phyloP scores from a whole-genome alignment of 2,797 vertebrate species.

The Strix occidentalis region DNA sequence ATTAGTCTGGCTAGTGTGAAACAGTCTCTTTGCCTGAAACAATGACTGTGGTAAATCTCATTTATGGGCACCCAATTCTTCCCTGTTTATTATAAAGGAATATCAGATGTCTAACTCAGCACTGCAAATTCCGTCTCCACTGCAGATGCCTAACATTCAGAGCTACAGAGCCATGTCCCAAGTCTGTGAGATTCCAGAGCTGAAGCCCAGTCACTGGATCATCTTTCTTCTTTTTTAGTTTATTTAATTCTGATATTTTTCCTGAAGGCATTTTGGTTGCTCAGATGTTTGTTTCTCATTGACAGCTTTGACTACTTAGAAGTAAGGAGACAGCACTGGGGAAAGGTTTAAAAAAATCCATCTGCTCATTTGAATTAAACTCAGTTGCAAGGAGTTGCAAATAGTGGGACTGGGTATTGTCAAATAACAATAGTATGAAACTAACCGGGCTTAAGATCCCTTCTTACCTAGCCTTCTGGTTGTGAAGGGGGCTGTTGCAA shows the following conservation, averaged over 20 bases:
- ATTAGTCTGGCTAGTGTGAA: background rate
- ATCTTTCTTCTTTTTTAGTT: background rate
- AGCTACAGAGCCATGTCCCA: background rate
- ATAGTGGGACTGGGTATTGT: rapidly evolving
- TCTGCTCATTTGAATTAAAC: background rate
- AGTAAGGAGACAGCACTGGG: background rate
- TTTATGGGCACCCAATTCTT: background rate
- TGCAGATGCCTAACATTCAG: background rate
- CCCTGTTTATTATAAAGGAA: background rate
- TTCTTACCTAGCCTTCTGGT: rapidly evolving
- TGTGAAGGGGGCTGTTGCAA: background rate
- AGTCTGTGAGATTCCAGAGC: background rate
- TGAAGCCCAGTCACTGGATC: background rate
- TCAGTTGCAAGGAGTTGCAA: background rate
- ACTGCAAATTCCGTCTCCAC: background rate
- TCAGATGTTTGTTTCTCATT: background rate
- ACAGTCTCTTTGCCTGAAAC: background rate
- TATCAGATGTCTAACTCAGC: background rate
- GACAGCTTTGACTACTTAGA: background rate
- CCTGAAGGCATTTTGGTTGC: background rate
- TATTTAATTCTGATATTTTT: background rate
- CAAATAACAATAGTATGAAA: background rate
- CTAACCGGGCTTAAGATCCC: background rate
- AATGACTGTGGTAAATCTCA: background rate
- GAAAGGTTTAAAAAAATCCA: background rate